Evolutionary conservation across 35 echinoderm and acorn worm species (phyloP).

Genomic region (Apostichopus californicus): DNA sequence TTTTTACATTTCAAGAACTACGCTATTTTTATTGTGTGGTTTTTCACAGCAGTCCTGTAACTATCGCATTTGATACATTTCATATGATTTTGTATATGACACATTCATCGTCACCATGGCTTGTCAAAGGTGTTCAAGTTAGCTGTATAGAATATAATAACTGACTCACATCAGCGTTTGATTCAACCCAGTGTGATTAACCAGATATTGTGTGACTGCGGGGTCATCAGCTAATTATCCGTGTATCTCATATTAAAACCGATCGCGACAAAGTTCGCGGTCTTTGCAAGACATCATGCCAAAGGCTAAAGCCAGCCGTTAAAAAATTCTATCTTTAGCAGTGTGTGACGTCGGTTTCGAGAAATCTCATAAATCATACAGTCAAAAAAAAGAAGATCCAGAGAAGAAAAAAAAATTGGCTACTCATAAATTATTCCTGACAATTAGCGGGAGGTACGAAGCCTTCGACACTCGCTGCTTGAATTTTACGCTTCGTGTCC

Average conservation of each 20-base stretch:
- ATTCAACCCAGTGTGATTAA: neutral
- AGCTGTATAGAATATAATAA: neutral
- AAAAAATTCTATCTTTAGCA: neutral
- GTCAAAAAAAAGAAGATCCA: neutral
- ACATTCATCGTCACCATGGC: no score
- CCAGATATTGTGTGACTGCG: neutral
- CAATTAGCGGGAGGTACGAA: no score
- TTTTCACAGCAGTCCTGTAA: no score
- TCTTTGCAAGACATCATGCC: neutral
- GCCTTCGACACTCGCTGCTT: no score
- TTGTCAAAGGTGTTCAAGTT: neutral
- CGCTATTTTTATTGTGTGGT: no score
- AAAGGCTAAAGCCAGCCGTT: neutral
- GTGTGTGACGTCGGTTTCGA: neutral
- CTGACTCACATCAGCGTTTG: neutral
- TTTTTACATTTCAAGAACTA: no score
- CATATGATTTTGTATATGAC: no score
- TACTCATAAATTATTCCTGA: no score
- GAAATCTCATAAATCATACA: neutral
- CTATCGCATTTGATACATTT: no score
- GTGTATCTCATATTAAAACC: neutral
- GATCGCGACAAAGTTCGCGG: neutral
- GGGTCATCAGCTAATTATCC: neutral
- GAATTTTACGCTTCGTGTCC: no score
- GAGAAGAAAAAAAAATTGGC: no score